phyloP scores from a whole-genome alignment of 2,113 vertebrate genomes.

The Pedetes capensis region DNA sequence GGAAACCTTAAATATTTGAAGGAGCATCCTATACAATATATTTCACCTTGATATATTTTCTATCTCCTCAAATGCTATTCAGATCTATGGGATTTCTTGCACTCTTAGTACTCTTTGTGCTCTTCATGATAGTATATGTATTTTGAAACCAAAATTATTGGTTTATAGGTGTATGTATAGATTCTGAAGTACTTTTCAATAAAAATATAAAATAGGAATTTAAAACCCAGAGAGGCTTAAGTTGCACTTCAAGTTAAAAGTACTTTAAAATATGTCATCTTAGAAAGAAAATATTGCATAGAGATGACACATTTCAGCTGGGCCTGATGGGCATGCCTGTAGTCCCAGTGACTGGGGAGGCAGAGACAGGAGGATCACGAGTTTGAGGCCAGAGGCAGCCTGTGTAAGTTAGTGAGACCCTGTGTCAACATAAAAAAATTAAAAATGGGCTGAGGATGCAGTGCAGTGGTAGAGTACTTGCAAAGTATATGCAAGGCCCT shows the following conservation, averaged over 20 bases:
- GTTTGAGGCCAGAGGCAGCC: too few relatives aligned
- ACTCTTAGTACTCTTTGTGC: background rate
- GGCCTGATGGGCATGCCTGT: too few relatives aligned
- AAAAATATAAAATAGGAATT: background rate
- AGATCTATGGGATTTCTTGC: background rate
- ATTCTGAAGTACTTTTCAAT: background rate
- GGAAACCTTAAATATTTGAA: background rate
- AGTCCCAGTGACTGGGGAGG: too few relatives aligned
- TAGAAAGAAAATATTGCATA: background rate
- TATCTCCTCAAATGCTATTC: background rate
- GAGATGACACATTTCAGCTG: too few relatives aligned
- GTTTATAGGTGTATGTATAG: background rate
- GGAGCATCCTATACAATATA: background rate
- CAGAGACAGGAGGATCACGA: too few relatives aligned
- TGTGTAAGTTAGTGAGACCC: too few relatives aligned
- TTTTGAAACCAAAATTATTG: slow-evolving; percentile 20
- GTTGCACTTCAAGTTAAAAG: background rate
- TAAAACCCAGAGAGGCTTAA: slow-evolving; percentile 13
- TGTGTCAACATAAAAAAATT: too few relatives aligned
- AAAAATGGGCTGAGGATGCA: too few relatives aligned
- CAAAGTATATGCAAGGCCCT: too few relatives aligned
- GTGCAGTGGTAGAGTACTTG: too few relatives aligned
- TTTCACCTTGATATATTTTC: background rate
- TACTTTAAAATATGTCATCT: background rate
- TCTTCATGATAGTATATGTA: background rate